A percentile compares a stretch with the other conserved stretches of the same genome.
Conservation (phyloP, 2,888 invertebrate genomes). For the Himalopsyche tibetana region DNA sequence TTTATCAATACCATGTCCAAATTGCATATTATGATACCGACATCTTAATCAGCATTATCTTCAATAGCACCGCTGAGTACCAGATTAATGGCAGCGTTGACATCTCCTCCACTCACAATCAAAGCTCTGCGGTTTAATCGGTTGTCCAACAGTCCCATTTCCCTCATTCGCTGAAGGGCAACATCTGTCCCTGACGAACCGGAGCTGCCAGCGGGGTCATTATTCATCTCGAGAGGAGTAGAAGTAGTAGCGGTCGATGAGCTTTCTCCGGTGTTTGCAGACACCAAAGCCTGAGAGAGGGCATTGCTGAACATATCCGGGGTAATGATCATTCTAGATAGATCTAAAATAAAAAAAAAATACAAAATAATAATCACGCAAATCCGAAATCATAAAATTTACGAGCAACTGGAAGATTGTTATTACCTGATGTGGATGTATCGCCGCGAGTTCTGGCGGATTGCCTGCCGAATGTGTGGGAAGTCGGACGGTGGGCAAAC, state of each 20-base stretch:
- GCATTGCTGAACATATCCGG: conserved; percentile 89
- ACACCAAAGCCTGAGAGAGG: conserved; percentile 81
- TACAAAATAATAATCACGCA: too few relatives aligned
- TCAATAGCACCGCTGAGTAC: conserved; percentile 82
- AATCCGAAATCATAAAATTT: too few relatives aligned
- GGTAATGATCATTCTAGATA: conserved; percentile 77
- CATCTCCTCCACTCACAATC: conserved; percentile 87
- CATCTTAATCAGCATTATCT: conserved; percentile 17
- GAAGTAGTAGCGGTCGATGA: conserved; percentile 60
- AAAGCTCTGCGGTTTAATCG: conserved; percentile 90
- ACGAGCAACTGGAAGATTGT: too few relatives aligned
- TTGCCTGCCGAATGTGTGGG: background rate
- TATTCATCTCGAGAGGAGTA: background rate
- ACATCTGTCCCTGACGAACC: conserved; percentile 63
- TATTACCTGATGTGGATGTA: background rate
- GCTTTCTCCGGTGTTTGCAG: conserved; percentile 66
- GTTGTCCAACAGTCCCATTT: conserved; percentile 93
- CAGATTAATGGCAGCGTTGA: conserved; percentile 93
- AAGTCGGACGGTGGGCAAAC: conserved; percentile 68
- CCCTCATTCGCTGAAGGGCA: conserved; percentile 86
- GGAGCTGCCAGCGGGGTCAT: background rate
- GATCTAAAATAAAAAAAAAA: background rate
- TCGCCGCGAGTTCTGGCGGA: background rate
- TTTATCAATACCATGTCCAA: too few relatives aligned
- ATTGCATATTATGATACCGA: too few relatives aligned